Evolutionary conservation across 2,888 invertebrate species (phyloP), one percentile per base, ranked within the genome.

Genomic region (Leucophenga maculata): DNA sequence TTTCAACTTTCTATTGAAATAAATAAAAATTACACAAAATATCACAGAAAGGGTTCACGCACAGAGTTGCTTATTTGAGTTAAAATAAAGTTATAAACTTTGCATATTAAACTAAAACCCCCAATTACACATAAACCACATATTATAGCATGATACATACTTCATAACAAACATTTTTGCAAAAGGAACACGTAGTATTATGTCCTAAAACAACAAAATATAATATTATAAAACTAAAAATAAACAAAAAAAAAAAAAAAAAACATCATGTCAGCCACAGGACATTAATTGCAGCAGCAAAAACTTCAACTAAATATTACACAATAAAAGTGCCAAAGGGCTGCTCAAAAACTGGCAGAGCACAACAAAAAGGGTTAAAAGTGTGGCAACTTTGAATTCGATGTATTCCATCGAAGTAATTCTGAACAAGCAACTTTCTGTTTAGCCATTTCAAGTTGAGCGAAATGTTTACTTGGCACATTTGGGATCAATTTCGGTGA

Each of bases 41-140:
- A 4, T 3, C 2, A 26, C 2, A 26, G 4, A 26, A 26, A 26
- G 26, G 26, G 26, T 26, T 26, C 26, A n/a, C n/a, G 26, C 26
- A 26, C 26, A 26, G 26, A 26, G 26, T 26, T 26, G 3, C 26
- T 26, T 2, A 18, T 54, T 54, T 54, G 54, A 54, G 18, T 32
- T 59, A 14, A 59, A 59, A 59, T 59, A 31, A 59, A 59, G 59
- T 59, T 59, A 59, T 32, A 59, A 59, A 59, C 59, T 59, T 59
- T 59, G 59, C 31, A 59, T 59, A 59, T 59, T 59, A 59, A 59
- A 59, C 32, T 32, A 18, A 59, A 59, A 50, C 50, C 18, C n/a
- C 6, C 14, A 20, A 18, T 20, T 22, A 55, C 31, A 31, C 57
- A 57, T 6, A 57, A 26, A 57, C 26, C 57, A 57, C 13, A 57